Conservation (phyloP, 1,140 invertebrate species). For the Sitobion miscanthi region DNA sequence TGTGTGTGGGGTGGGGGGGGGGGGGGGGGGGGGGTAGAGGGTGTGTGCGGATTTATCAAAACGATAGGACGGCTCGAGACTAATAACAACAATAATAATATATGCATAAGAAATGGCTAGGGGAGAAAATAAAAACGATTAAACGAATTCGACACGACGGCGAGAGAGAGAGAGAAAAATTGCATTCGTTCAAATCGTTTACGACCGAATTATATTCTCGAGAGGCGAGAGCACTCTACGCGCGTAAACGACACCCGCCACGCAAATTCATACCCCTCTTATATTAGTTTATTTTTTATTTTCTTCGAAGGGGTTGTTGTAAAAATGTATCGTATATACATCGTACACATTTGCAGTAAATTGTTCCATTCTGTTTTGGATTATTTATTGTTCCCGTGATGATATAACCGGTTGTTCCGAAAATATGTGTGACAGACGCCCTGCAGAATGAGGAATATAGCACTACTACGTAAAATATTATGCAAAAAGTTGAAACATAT, state of each 20-base stretch:
- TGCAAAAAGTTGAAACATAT: no score
- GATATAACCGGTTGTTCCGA: neutral
- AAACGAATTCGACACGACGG: neutral
- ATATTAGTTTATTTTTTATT: neutral
- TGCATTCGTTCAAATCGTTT: neutral
- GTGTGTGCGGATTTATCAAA: neutral
- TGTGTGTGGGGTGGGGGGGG: no score
- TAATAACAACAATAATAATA: slow-evolving; percentile 1
- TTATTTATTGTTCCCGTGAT: neutral
- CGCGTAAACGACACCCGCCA: neutral
- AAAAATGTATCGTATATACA: neutral
- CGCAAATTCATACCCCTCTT: neutral
- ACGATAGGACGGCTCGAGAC: neutral
- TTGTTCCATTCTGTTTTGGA: neutral
- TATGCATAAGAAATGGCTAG: neutral
- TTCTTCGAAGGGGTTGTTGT: neutral
- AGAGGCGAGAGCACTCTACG: neutral
- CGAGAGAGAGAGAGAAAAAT: neutral
- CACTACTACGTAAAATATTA: no score
- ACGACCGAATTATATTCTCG: neutral
- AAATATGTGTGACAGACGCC: neutral
- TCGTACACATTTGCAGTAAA: neutral
- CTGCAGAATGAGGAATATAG: no score
- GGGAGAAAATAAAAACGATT: slow-evolving; percentile 6
- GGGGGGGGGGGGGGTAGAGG: neutral